Evolutionary conservation across 1,140 invertebrate genomes (phyloP).

Genomic region (Brachionus asplanchnoidis): DNA sequence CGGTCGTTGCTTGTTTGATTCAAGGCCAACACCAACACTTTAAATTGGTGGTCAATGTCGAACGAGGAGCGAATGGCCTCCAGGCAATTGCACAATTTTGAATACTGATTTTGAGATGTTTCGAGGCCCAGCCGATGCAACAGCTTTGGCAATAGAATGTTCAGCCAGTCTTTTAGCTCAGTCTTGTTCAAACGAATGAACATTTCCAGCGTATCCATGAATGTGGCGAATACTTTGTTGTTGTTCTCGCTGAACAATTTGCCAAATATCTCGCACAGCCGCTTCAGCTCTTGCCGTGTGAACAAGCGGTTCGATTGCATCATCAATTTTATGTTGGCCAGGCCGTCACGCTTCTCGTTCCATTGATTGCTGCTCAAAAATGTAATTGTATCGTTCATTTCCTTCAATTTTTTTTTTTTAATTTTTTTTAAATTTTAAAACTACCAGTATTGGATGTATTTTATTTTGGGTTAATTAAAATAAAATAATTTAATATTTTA

Average conservation of each 20-base stretch:
- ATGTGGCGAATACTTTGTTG: constrained; percentile 70
- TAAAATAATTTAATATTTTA: too few species aligned
- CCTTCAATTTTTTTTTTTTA: constrained; percentile 59
- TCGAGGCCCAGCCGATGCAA: constrained; percentile 83
- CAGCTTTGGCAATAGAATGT: constrained; percentile 71
- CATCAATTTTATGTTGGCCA: constrained; percentile 72
- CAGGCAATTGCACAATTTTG: constrained; percentile 78
- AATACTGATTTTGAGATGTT: constrained; percentile 78
- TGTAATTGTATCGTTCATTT: constrained; percentile 80
- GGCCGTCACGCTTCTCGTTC: constrained; percentile 84
- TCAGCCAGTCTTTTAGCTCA: constrained; percentile 83
- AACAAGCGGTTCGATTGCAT: constrained; percentile 64
- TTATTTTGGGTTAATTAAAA: too few species aligned
- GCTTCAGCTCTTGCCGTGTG: constrained; percentile 52
- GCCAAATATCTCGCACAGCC: not conserved
- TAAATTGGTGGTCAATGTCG: constrained; percentile 64
- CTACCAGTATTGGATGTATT: too few species aligned
- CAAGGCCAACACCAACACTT: constrained; percentile 68
- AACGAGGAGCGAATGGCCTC: constrained; percentile 75
- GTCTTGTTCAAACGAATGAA: constrained; percentile 76
- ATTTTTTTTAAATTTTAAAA: too few species aligned
- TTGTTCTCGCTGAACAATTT: constrained; percentile 28
- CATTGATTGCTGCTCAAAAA: constrained; percentile 79
- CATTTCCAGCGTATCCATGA: constrained; percentile 83
- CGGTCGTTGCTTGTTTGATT: constrained; percentile 78